A percentile compares a stretch with the other conserved stretches of the same genome.
Conservation (phyloP, 2,888 invertebrate genomes). For the Zygaena filipendulae region DNA sequence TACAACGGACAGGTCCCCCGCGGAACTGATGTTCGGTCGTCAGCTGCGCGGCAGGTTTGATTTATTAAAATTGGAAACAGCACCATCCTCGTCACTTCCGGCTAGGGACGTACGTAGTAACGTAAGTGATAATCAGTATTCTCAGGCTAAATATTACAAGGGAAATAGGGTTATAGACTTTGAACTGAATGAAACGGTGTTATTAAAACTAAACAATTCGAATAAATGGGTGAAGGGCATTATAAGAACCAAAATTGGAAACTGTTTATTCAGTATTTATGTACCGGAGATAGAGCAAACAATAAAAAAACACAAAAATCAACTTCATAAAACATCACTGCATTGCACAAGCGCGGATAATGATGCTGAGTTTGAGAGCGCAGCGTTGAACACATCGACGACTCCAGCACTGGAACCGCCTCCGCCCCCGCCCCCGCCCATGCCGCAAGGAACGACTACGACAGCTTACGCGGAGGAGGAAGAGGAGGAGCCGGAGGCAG, state of each 20-base stretch:
- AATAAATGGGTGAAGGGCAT: slow-evolving; percentile 7
- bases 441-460: too few species aligned
- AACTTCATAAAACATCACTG: too few species aligned
- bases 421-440: too few species aligned
- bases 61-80: slow-evolving; percentile 3
- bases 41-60: slow-evolving; percentile 15
- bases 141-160: too few species aligned
- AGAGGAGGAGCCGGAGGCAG: too few species aligned
- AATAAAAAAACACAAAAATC: slow-evolving; percentile 8
- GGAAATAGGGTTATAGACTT: slow-evolving; percentile 5
- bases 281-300: slow-evolving; percentile 2
- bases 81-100: not conserved
- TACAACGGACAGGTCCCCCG: slow-evolving; percentile 15
- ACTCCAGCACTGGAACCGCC: too few species aligned
- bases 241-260: slow-evolving; percentile 3
- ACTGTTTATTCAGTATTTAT: slow-evolving; percentile 4
- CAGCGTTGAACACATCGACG: too few species aligned
- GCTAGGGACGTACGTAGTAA: slow-evolving; percentile 8
- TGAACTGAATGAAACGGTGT: slow-evolving; percentile 5
- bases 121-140: slow-evolving; percentile 8
- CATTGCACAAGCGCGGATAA: too few species aligned
- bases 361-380: too few species aligned
- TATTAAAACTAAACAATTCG: slow-evolving; percentile 7
- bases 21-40: slow-evolving; percentile 13
- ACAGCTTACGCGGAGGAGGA: too few species aligned